phyloP scores from a whole-genome alignment of 2,113 vertebrate genomes.

The Himantopus leucocephalus region DNA sequence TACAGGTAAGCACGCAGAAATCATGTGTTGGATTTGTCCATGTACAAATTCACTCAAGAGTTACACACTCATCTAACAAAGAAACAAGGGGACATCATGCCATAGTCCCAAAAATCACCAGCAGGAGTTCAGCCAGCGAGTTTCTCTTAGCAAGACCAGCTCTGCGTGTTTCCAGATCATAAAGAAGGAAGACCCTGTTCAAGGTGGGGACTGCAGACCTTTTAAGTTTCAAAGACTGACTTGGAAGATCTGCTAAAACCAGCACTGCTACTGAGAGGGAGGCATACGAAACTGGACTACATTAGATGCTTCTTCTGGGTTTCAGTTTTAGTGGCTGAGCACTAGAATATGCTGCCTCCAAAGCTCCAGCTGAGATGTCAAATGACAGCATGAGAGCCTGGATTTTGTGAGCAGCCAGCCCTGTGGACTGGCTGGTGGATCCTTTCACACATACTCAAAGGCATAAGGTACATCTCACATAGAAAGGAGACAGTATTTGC shows the following conservation, averaged over 20 bases:
- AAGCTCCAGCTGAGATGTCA: background rate
- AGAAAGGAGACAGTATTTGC: background rate
- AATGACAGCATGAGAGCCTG: background rate
- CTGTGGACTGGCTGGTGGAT: background rate
- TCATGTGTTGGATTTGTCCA: background rate
- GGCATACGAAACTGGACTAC: background rate
- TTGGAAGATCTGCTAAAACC: background rate
- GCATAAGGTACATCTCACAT: rapidly evolving
- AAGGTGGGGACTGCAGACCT: background rate
- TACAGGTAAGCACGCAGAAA: background rate
- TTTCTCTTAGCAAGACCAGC: background rate
- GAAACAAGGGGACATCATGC: background rate
- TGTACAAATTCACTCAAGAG: rapidly evolving
- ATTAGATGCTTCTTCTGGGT: background rate
- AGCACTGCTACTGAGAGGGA: background rate
- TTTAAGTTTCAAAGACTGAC: background rate
- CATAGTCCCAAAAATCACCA: background rate
- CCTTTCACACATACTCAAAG: background rate
- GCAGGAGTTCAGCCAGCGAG: background rate
- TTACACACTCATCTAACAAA: background rate
- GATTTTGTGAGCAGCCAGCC: background rate
- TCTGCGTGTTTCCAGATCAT: background rate
- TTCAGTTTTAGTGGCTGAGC: background rate
- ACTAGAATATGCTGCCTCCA: background rate
- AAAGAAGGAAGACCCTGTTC: background rate